These are phyloP conservation scores for Benitochromis conjunctus DNA, from an alignment of 2,113 vertebrate genomes.

Conservation along the genomic window DNA sequence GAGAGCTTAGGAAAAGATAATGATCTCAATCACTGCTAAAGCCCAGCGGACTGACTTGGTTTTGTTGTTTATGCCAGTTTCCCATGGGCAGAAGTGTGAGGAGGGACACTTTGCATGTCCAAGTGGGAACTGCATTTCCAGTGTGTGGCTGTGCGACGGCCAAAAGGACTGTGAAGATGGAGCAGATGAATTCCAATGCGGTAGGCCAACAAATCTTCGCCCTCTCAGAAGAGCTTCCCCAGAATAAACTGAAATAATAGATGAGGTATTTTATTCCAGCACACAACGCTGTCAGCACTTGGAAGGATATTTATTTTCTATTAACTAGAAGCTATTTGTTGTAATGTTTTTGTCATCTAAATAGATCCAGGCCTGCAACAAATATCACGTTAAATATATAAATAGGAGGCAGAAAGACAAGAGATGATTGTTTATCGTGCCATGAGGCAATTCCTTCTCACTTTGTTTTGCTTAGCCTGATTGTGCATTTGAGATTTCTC, in stretches of 20 bases:
- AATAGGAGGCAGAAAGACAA: not conserved
- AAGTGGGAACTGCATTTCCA: conserved; percentile 97
- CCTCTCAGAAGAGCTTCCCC: not conserved
- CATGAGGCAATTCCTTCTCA: conserved; percentile 1
- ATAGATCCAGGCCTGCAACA: not conserved
- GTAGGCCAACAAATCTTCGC: conserved; percentile 68
- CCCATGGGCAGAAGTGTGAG: conserved; percentile 90
- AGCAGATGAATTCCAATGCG: conserved; percentile 93
- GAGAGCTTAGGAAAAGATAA: conserved; percentile 33
- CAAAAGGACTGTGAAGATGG: conserved; percentile 98
- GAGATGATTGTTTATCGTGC: conserved; percentile 33
- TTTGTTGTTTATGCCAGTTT: conserved; percentile 76
- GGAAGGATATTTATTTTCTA: conserved; percentile 27
- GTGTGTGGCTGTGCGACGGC: conserved; percentile 95
- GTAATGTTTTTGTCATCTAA: conserved; percentile 24
- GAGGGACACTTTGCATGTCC: conserved; percentile 98
- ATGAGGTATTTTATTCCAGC: not conserved
- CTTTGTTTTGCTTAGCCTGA: conserved; percentile 24
- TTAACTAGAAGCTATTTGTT: conserved; percentile 34
- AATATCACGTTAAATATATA: conserved; percentile 1
- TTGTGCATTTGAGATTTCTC: conserved; percentile 17
- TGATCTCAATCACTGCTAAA: conserved; percentile 20
- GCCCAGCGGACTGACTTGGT: conserved; percentile 15
- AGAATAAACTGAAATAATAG: not conserved
- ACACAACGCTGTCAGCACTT: not conserved